Percentiles rank a stretch among this genome's conserved stretches.
phyloP scores from a whole-genome alignment of 2,888 invertebrate genomes.

The Ditula angustiorana region DNA sequence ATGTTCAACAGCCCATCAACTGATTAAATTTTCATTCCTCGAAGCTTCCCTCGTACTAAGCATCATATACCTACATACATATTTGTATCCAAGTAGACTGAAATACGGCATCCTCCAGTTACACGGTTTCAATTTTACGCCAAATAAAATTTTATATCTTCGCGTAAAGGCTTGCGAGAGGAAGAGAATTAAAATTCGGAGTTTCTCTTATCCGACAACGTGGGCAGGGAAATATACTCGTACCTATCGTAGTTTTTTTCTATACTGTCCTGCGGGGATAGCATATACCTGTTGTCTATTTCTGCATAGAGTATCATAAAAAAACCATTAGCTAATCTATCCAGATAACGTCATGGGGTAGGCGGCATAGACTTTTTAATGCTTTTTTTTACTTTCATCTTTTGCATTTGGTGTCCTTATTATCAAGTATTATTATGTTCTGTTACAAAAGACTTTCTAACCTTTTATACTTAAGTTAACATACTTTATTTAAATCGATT shows the following conservation, averaged over 20 bases:
- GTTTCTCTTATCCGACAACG: constrained; percentile 1
- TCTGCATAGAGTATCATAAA: not conserved
- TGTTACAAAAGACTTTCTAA: too few relatives aligned
- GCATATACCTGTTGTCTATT: not conserved
- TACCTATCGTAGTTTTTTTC: not conserved
- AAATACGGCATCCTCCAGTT: not conserved
- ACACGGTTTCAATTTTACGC: not conserved
- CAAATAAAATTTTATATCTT: constrained; percentile 7
- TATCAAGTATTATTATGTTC: too few relatives aligned
- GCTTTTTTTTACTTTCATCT: too few relatives aligned
- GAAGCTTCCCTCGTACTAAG: too few relatives aligned
- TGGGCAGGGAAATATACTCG: not conserved
- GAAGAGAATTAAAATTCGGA: constrained; percentile 8
- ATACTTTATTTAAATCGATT: too few relatives aligned
- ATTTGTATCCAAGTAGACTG: constrained; percentile 1
- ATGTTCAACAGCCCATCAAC: not conserved
- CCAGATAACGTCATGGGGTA: too few relatives aligned
- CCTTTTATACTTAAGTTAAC: too few relatives aligned
- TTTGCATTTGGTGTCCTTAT: too few relatives aligned
- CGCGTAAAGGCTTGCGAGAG: not conserved
- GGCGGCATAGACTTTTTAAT: too few relatives aligned
- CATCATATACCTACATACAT: too few relatives aligned
- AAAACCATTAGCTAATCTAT: too few relatives aligned
- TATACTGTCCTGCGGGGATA: not conserved
- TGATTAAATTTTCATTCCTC: constrained; percentile 2